Percentiles rank a stretch among this genome's conserved stretches.
These are phyloP conservation scores for Potorous gilbertii DNA, from an alignment of 2,797 vertebrate species.

Conservation along the genomic window DNA sequence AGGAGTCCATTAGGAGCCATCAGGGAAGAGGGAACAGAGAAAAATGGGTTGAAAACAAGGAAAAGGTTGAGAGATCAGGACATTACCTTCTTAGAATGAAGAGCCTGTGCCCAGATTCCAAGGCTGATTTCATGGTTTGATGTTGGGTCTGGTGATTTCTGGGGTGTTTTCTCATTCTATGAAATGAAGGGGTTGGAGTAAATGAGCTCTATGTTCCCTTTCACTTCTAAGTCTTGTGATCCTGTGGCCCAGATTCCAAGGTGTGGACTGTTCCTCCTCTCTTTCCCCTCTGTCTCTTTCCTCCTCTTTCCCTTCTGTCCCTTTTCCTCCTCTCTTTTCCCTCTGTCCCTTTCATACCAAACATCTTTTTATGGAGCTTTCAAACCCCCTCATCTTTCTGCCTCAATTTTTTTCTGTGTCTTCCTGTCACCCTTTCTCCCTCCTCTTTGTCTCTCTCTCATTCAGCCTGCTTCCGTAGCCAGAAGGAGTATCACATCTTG, in stretches of 20 bases:
- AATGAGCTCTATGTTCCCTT: not conserved
- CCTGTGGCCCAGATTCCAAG: not conserved
- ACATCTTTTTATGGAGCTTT: not conserved
- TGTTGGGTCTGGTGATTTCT: not conserved
- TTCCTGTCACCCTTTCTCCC: not conserved
- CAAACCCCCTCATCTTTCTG: not conserved
- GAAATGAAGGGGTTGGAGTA: not conserved
- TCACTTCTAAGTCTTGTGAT: not conserved
- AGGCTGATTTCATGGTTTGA: not conserved
- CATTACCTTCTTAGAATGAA: not conserved
- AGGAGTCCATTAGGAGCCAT: conserved; percentile 22
- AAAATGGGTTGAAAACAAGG: conserved; percentile 21
- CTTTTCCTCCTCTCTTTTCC: not conserved
- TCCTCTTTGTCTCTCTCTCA: not conserved
- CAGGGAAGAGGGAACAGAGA: conserved; percentile 50
- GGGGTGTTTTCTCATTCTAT: not conserved
- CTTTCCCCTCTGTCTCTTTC: not conserved
- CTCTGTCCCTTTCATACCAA: not conserved
- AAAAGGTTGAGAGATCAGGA: not conserved
- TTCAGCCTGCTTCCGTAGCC: not conserved
- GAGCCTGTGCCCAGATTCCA: too few relatives aligned
- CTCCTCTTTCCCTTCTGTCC: too few relatives aligned
- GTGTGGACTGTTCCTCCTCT: not conserved
- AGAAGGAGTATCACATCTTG: not conserved
- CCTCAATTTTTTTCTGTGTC: not conserved